These are phyloP conservation scores for Caenorhabditis sinica DNA, from an alignment of 2,888 invertebrate genomes.

Conservation along the genomic window DNA sequence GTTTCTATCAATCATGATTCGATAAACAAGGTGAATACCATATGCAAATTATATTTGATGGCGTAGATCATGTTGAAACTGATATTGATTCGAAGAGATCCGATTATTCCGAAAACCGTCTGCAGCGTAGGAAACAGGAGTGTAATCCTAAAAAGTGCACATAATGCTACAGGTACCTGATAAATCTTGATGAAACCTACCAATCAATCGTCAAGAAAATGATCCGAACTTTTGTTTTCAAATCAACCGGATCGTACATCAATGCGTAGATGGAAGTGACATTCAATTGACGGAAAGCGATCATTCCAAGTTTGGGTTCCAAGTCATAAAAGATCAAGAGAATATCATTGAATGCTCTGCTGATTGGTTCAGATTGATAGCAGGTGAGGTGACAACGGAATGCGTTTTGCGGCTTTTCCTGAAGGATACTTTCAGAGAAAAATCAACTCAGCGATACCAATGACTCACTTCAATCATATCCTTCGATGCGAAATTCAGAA, in stretches of 20 bases:
- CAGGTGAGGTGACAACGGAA: background rate
- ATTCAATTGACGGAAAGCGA: background rate
- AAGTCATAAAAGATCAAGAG: background rate
- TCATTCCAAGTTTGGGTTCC: background rate
- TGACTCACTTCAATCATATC: background rate
- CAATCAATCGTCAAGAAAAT: constrained; percentile 11
- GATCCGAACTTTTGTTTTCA: background rate
- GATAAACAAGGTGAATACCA: background rate
- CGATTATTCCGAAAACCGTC: background rate
- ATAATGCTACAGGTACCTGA: no score
- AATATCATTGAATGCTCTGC: background rate
- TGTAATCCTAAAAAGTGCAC: background rate
- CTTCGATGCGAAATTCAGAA: background rate
- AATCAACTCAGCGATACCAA: no score
- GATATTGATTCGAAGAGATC: background rate
- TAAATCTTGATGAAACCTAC: background rate
- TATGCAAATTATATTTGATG: background rate
- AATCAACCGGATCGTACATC: background rate
- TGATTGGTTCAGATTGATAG: background rate
- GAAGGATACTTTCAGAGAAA: background rate
- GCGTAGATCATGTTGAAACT: background rate
- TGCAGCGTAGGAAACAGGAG: background rate
- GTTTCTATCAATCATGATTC: background rate
- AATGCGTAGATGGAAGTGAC: background rate
- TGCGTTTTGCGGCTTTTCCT: background rate